Base-by-base conservation (phyloP, 2,888 invertebrate species). In the Nowickia ferox region DNA sequence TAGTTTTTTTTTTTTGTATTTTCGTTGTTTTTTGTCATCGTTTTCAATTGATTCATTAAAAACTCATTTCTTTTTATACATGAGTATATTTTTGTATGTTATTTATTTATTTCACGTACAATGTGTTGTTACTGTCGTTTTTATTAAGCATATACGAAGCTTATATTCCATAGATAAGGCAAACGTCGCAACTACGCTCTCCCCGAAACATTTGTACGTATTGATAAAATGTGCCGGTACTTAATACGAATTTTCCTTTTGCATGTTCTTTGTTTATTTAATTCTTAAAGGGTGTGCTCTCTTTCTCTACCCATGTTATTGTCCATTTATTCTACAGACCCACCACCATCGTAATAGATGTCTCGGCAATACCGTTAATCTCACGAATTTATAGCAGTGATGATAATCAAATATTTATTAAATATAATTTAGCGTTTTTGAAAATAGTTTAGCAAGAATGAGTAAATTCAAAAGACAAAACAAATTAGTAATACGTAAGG, bases 121-220 rank as follows among this genome's bases (percentile, higher is more conserved):
- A 46, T 75, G 15, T 75, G 66, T 61, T 59, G 30, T 19, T 53
- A 17, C 42, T 1, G 66, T 55, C 22, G 15, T 65, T 83, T 69
- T 46, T 74, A 75, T 81, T 69, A 72, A 72, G 55, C 30, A 30
- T n/a, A 84, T 86, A 78, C 84, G 42, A 74, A 74, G 74, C 80
- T 84, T 69, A 84, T 80, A 83, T 79, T 83, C 76, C 68, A 68
- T 76, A 79, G 86, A 83, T 79, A 83, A 79, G 71, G 74, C 80
- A 69, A 68, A 15, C 48, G 38, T 63, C 69, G 22, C 8, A 13
- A 57, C 9, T 30, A 15, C 57, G 22, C 72, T 83, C 77, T 78
- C 77, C 57, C 53, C 59, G 8, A 2, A 3, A 42, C 42, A 2
- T 42, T n/a, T 61, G 63, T 59, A 19, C 63, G 42, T 65, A 22